Base-by-base conservation (phyloP, 2,888 invertebrate genomes). In the Pediacus dermestoides region DNA sequence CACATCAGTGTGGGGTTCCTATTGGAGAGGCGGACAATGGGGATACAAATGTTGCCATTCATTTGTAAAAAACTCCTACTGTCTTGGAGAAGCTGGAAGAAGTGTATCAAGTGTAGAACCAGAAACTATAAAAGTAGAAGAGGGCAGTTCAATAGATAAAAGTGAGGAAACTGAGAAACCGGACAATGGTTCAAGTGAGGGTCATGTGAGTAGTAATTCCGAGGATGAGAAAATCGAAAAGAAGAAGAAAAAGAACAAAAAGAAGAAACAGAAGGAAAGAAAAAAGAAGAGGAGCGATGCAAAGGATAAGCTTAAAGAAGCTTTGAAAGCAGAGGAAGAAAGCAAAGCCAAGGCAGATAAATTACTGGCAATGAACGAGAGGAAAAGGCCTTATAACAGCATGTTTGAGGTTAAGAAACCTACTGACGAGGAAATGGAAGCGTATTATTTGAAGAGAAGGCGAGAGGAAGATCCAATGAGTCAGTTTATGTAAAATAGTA, bases 11-110 rank as follows among this genome's bases (percentile, higher is more conserved):
- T 99, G 91, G 89, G 99, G 99, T 2, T 96, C 96, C 0, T 95
- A 77, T 67, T 99, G 97, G 96, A 78, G 78, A 53, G 82, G 82
- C 33, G 94, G 93, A 0, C 77, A 80, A 43, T 99, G 99, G 99
- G 99, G 97, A 0, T 99, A 84, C 70, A 86, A 87, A 61, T 99
- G 99, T 61, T 99, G 99, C 68, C 85, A 93, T 64, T 91, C 92
- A 0, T 84, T 86, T 46, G 80, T 97, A 4, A 86, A 86, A 77
- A 87, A 89, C 73, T 88, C 89, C 0, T 92, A 91, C 62, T 92
- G 92, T 55, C 82, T 88, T 14, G 91, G 91, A 0, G 86, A 85
- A 60, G 80, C 80, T 21, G 84, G 82, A 1, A 72, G 52, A 66
- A 50, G 46, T 43, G 32, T 44, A 39, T 44, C 45, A 39, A 44